Base-by-base conservation (phyloP, 2,888 invertebrate species). In the Malthinus flaveolus region DNA sequence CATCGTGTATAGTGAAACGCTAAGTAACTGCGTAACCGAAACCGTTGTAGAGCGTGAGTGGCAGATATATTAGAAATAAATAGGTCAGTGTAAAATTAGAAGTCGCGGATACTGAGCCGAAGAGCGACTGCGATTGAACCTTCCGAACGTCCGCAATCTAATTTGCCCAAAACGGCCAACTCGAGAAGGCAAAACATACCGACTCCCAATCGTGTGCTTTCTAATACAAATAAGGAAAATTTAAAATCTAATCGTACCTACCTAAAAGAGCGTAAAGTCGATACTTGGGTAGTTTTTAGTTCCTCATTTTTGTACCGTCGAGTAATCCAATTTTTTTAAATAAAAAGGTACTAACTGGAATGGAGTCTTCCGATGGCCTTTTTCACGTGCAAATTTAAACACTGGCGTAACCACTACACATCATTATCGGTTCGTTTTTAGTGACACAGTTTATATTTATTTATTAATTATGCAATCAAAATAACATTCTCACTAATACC, bases 51-150 rank as follows among this genome's bases (percentile, higher is more conserved):
- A 42, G 39, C 39, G 39, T 42, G 39, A 42, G 39, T 42, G 39
- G 13, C 39, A 15, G 39, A 15, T 23, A 13, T 42, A 42, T 49
- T 31, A 48, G 39, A 49, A 58, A 49, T 53, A 59, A 49, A 56
- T 59, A 56, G 59, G 59, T 59, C 59, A 59, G 54, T 59, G 55
- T 59, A 42, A 42, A 42, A 42, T 42, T 42, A 42, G 39, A 42
- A 42, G 39, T 42, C 39, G 39, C 39, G 39, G 39, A 23, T 42
- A 42, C 23, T 23, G 2, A 2, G 23, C 5, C 23, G 23, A 23
- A 23, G 23, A 23, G 23, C 23, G 5, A 23, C n/a, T 33, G 32
- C 45, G 45, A 45, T 45, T 10, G 39, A 42, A 42, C 39, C 39
- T 42, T 42, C 23, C 5, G 5, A 45, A 31, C 45, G 32, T 32